Percentiles rank a stretch among this genome's conserved stretches.
These are phyloP conservation scores for Channa maculata DNA, from an alignment of 2,113 vertebrate species.

Conservation along the genomic window DNA sequence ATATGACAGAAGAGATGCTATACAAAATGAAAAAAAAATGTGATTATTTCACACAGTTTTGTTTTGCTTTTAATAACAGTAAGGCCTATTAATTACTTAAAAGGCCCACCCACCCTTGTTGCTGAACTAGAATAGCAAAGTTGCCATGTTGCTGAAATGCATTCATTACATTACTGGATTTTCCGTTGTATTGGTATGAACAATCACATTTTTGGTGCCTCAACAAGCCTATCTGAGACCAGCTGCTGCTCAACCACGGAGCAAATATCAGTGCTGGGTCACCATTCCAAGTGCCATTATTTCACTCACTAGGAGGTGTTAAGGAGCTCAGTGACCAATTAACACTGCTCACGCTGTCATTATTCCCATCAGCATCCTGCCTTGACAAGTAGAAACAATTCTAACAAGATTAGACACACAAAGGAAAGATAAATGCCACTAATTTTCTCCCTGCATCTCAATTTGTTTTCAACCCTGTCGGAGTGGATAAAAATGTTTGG, in stretches of 20 bases:
- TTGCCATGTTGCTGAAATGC: too few relatives aligned
- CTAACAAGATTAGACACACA: conserved; percentile 17
- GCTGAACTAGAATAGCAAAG: too few relatives aligned
- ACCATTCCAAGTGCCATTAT: conserved; percentile 13
- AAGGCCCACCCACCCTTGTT: too few relatives aligned
- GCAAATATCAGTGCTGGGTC: conserved; percentile 29
- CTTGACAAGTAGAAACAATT: conserved; percentile 5
- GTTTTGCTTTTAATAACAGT: too few relatives aligned
- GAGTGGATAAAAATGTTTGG: conserved; percentile 13
- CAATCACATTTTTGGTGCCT: too few relatives aligned
- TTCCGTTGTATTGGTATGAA: too few relatives aligned
- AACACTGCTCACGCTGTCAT: conserved; percentile 25
- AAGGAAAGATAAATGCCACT: conserved; percentile 30
- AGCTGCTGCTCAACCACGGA: conserved; percentile 32
- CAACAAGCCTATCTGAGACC: not conserved
- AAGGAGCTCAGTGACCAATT: conserved; percentile 49
- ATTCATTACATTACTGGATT: too few relatives aligned
- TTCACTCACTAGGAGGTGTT: conserved; percentile 51
- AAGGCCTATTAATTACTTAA: too few relatives aligned
- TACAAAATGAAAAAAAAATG: too few relatives aligned
- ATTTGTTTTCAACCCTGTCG: conserved; percentile 26
- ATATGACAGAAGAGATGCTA: too few relatives aligned
- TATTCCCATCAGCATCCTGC: not conserved
- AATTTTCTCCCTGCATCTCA: conserved; percentile 37
- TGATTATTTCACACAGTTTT: too few relatives aligned